Evolutionary conservation across 2,888 invertebrate genomes (phyloP).

Genomic region (Eremobia ochroleuca): DNA sequence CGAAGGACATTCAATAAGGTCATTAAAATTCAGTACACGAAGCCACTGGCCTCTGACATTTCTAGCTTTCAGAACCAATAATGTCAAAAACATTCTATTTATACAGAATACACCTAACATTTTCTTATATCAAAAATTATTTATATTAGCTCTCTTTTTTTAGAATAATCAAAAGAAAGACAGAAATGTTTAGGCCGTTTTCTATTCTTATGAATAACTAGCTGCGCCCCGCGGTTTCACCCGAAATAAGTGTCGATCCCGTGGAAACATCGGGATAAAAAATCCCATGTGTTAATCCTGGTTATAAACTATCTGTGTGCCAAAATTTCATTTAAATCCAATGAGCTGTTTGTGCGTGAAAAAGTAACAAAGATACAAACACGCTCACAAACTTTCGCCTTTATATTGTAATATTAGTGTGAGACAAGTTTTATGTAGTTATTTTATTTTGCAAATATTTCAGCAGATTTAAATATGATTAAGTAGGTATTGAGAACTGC

Average conservation of each 20-base stretch:
- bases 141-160: constrained; percentile 32
- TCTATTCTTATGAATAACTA: constrained; percentile 10
- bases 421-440: background rate
- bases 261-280: no score
- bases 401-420: no score
- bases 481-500: background rate
- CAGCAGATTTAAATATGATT: constrained; percentile 13
- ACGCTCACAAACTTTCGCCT: no score
- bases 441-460: background rate
- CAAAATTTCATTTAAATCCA: no score
- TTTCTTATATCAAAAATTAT: constrained; percentile 19
- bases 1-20: constrained; percentile 17
- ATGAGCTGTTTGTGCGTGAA: no score
- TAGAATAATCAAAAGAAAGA: constrained; percentile 19
- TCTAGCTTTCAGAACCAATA: constrained; percentile 31
- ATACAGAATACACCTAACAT: constrained; percentile 14
- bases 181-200: background rate
- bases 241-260: no score
- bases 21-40: constrained; percentile 52
- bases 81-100: constrained; percentile 38
- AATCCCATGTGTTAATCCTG: no score
- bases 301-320: no score
- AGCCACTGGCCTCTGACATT: constrained; percentile 37
- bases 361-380: no score
- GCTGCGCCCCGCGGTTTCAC: no score